These are phyloP conservation scores for Tor tambroides DNA, from an alignment of 2,113 vertebrate species.

Conservation along the genomic window DNA sequence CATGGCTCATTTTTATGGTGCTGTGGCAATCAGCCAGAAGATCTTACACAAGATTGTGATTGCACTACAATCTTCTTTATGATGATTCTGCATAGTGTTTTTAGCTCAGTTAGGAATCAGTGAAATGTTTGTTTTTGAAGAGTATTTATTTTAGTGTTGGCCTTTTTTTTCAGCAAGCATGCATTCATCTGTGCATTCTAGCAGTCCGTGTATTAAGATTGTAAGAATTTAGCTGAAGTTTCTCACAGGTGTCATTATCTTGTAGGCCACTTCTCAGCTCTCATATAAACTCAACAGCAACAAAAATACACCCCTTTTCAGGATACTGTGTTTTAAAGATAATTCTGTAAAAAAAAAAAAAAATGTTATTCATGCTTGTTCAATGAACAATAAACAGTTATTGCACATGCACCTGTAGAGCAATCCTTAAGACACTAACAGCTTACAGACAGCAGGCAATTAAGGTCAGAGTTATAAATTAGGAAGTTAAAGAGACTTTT, in stretches of 20 bases:
- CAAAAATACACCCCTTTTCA: neutral
- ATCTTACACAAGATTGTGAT: neutral
- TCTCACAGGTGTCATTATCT: neutral
- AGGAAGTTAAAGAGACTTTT: neutral
- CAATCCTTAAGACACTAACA: neutral
- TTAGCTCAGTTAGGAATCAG: neutral
- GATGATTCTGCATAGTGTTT: neutral
- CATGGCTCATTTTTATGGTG: constrained; percentile 42
- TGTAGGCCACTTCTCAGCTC: neutral
- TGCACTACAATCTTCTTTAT: neutral
- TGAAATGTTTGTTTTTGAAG: neutral
- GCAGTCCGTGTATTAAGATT: neutral
- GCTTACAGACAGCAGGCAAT: neutral
- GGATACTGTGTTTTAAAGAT: neutral
- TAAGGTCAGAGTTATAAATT: neutral
- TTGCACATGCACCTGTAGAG: neutral
- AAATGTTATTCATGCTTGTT: neutral
- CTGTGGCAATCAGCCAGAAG: constrained; percentile 40
- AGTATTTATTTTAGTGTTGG: neutral
- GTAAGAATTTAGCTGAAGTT: neutral
- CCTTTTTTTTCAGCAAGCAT: neutral
- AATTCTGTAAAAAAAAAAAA: too few relatives aligned
- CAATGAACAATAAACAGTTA: neutral
- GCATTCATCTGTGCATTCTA: neutral
- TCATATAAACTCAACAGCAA: neutral